Base-by-base conservation (phyloP, 92 coral and sea anemone species). In the Phenganax stokvisi region DNA sequence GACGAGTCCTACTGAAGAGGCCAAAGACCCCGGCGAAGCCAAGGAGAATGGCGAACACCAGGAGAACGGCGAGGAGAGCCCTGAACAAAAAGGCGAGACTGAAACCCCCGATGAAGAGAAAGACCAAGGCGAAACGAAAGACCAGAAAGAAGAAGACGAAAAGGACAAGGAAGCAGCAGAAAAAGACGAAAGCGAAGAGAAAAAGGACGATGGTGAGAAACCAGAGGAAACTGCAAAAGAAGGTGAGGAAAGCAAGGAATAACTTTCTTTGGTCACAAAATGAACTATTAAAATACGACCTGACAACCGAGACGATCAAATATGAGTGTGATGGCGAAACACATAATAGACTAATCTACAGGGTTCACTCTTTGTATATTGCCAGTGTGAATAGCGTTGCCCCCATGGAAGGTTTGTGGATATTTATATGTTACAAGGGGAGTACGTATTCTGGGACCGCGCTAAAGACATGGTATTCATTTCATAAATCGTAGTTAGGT, bases 101-200 rank as follows among this genome's bases (percentile, higher is more conserved):
- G 67, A 83, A 62, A 73, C 81, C 58, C 84, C 88, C 30, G 90
- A 89, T 15, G 96, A 92, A 71, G 92, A 66, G 72, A 66, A 66
- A 66, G 72, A 66, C 72, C 51, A 66, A 30, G 31, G 72, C 72
- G 72, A 66, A 8, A 51, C 25, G 16, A 66, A 66, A 37, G 47
- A 37, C 3, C 47, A 37, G 47, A 5, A 37, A 37, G 47, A 37
- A 37, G 47, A 37, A 37, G 47, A 1, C 47, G 47, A 37, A 5
- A 37, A 37, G 47, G 74, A 69, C 51, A 54, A 25, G 52, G 31
- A 65, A 10, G 27, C 7, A 65, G 71, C 25, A 28, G 28, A 65
- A n/a, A 52, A 28, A 17, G 79, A 74, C 51, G 79, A 74, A 10
- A 16, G 37, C 12, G 63, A 55, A 20, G 81, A 77, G 56, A 60